These are phyloP conservation scores for Oostethus manadensis DNA, from an alignment of 2,113 vertebrate species.

Conservation along the genomic window DNA sequence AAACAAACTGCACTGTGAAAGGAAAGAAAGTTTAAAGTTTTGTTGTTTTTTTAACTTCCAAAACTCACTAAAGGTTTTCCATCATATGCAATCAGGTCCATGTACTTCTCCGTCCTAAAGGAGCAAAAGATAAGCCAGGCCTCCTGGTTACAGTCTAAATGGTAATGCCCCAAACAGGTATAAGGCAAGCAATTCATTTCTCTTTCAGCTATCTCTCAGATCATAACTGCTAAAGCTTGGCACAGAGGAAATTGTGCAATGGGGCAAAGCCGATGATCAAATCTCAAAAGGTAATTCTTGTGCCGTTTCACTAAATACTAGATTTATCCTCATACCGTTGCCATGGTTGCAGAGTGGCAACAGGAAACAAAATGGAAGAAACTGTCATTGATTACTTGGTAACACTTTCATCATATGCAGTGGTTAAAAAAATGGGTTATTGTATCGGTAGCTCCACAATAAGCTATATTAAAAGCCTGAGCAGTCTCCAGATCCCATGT, in stretches of 20 bases:
- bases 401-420: constrained; percentile 61
- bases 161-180: constrained; percentile 43
- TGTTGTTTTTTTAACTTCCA: not conserved
- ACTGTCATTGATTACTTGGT: constrained; percentile 60
- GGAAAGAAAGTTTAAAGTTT: not conserved
- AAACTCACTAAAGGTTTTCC: constrained; percentile 1
- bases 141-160: constrained; percentile 29
- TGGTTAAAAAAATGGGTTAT: constrained; percentile 51
- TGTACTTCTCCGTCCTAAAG: constrained; percentile 26
- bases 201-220: constrained; percentile 23
- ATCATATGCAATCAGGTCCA: constrained; percentile 23
- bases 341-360: constrained; percentile 48
- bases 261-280: constrained; percentile 46
- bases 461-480: constrained; percentile 42
- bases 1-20: not conserved
- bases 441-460: constrained; percentile 39
- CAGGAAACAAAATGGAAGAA: constrained; percentile 16
- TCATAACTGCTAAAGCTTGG: constrained; percentile 39
- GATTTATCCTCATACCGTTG: constrained; percentile 56
- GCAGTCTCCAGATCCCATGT: constrained; percentile 8
- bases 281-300: constrained; percentile 45
- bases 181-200: constrained; percentile 37
- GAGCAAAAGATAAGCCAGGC: constrained; percentile 26
- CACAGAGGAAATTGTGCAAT: constrained; percentile 37
- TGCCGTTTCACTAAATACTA: constrained; percentile 56